Base-by-base conservation (phyloP, 2,797 vertebrate species). In the Centropyge bicolor region DNA sequence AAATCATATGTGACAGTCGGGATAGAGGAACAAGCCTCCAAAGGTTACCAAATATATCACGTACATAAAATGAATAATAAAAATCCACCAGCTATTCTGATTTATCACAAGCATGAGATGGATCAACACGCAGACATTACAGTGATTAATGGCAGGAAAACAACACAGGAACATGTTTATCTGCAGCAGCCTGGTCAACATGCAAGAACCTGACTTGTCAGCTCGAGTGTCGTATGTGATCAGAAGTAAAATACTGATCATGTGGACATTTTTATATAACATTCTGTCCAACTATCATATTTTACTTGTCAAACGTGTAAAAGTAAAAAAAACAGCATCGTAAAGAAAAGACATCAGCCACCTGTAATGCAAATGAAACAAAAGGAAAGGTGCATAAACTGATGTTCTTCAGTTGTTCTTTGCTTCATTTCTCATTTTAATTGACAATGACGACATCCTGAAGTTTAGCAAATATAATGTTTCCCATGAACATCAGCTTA, bases 1-100 rank as follows among this genome's bases (percentile, higher is more conserved):
- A 77, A 86, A 68, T 68, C 61, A 38, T 13, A 19, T 4, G 52
- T 69, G 76, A 86, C 82, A 82, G 70, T 19, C 3, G 1, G 24
- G 51, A 82, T n/a, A 14, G 36, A 81, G 61, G 77, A 74, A 51
- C 52, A 10, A 35, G 20, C 38, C 74, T 74, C 55, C 52, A 24
- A 65, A 65, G 35, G 49, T 70, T 74, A 69, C 63, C 31, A 49
- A 84, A 78, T 80, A 74, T 81, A 72, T 80, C 60, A 61, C 35
- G 2, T 13, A 31, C 56, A 72, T 86, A 60, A 84, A 86, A 74
- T 80, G 62, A 83, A 79, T 81, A 73, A 85, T 86, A 78, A 80
- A 48, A 83, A 76, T 54, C 19, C 52, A 51, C 9, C 5, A 22
- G 54, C 7, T 72, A 1, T 46, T 78, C 40, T 60, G 68, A 84